Conservation (phyloP, 2,888 invertebrate species). For the Acronicta psi region DNA sequence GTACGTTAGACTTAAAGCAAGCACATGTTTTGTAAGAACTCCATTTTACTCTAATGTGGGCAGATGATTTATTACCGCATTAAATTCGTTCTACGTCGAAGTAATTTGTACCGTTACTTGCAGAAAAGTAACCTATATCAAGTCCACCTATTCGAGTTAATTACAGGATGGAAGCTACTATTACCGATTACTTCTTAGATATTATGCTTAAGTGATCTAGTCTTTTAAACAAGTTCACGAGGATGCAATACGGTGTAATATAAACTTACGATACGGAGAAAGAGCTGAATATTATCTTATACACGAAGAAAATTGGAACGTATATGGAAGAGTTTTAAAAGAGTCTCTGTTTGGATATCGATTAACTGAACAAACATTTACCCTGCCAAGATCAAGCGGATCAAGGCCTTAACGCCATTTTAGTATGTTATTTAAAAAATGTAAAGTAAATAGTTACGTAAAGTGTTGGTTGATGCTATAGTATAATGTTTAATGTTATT, state of each 20-base stretch:
- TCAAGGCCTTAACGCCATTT: slow-evolving; percentile 40
- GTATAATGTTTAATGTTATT: no score
- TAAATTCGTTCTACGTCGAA: slow-evolving; percentile 42
- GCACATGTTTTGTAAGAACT: slow-evolving; percentile 26
- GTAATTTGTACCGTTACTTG: slow-evolving; percentile 61
- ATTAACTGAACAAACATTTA: slow-evolving; percentile 41
- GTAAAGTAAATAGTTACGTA: no score
- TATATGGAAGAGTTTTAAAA: slow-evolving; percentile 8
- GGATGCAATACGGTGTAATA: slow-evolving; percentile 9
- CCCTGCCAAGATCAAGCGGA: slow-evolving; percentile 35
- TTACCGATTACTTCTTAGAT: slow-evolving; percentile 38
- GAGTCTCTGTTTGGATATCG: slow-evolving; percentile 35
- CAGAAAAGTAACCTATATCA: slow-evolving; percentile 59
- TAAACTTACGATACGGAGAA: slow-evolving; percentile 10
- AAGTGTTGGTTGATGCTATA: no score
- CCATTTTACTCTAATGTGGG: slow-evolving; percentile 31
- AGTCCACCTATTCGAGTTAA: slow-evolving; percentile 44
- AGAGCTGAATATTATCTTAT: slow-evolving; percentile 7
- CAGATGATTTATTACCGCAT: slow-evolving; percentile 56
- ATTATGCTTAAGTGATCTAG: slow-evolving; percentile 27
- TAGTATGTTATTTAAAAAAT: slow-evolving; percentile 5
- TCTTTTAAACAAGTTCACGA: slow-evolving; percentile 18
- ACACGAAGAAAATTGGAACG: slow-evolving; percentile 14
- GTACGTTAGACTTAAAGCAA: slow-evolving; percentile 13
- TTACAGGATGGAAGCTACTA: slow-evolving; percentile 45